A percentile compares a stretch with the other conserved stretches of the same genome.
These are phyloP conservation scores for Arvicanthis niloticus DNA, from an alignment of 2,113 vertebrate species.

Conservation along the genomic window DNA sequence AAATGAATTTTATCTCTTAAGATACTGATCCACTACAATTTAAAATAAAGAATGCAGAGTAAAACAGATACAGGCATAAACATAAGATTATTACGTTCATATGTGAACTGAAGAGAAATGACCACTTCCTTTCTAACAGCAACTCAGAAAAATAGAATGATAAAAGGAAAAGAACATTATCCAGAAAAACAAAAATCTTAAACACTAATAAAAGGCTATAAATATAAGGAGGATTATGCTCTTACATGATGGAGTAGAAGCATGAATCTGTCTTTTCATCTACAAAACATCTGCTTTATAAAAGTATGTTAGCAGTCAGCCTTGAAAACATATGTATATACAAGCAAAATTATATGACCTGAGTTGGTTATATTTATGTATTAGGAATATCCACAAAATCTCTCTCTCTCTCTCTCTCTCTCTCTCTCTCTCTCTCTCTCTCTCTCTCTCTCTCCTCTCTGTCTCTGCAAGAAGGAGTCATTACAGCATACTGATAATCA, in stretches of 20 bases:
- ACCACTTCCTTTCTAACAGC: neutral
- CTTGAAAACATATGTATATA: neutral
- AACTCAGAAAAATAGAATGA: neutral
- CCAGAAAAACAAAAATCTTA: neutral
- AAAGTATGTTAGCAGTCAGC: neutral
- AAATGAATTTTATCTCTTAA: conserved; percentile 32
- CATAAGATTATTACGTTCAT: neutral
- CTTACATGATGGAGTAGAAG: neutral
- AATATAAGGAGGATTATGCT: neutral
- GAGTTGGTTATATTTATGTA: neutral
- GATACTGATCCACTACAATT: neutral
- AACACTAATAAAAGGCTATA: neutral
- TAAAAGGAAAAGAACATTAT: neutral
- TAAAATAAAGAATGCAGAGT: neutral
- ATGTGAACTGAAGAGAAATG: conserved; percentile 8
- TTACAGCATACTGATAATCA: neutral
- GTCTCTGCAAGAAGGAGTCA: neutral
- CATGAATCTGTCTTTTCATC: neutral
- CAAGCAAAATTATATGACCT: neutral
- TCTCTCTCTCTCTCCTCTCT: too few species aligned
- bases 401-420: too few species aligned
- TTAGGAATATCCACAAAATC: neutral
- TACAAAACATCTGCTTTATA: neutral
- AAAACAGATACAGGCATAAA: neutral
- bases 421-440: too few species aligned